Evolutionary conservation across 2,113 vertebrate genomes (phyloP), one percentile per base, ranked within the genome.

Genomic region (Albula goreensis): DNA sequence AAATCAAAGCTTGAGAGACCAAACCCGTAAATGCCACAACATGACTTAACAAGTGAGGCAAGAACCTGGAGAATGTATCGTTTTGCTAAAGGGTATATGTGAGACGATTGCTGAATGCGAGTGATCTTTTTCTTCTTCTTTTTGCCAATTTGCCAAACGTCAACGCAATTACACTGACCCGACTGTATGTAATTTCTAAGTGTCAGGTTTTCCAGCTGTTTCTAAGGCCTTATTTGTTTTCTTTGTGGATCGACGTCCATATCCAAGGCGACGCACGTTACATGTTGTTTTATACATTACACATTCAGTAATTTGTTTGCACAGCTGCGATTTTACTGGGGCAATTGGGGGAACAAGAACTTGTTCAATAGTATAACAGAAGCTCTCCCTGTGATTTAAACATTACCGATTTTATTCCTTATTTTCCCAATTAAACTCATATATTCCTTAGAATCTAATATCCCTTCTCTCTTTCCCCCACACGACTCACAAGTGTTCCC

Each of bases 21-120:
- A 91, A 92, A 91, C 89, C 85, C 89, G 92, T 93, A 94, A 95
- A 95, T 95, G 93, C 94, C 93, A 92, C 91, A 87, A 93, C 95
- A 91, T 93, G 94, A 95, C 92, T 90, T 93, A 93, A 95, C 95
- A 94, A 91, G 94, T 70, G 89, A 88, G 87, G 91, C 90, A 90
- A 91, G 90, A 91, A 91, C 89, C 88, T 91, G 88, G 88, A 89
- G 93, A 91, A 91, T 92, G 91, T 85, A 80, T 41, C 31, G 86
- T 88, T 88, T 91, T 85, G 90, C 93, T 90, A 89, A 86, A 91
- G 92, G 92, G 91, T 85, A 93, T 90, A 82, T 85, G n/a, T 79
- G 52, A 22, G 5, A 80, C 88, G 93, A 93, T 92, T 90, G 50
- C 31, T 41, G 31, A 41, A 41, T 41, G 31, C 31, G 31, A 41